Evolutionary conservation across 1,140 invertebrate genomes (phyloP).

Genomic region (Ericerus pela): DNA sequence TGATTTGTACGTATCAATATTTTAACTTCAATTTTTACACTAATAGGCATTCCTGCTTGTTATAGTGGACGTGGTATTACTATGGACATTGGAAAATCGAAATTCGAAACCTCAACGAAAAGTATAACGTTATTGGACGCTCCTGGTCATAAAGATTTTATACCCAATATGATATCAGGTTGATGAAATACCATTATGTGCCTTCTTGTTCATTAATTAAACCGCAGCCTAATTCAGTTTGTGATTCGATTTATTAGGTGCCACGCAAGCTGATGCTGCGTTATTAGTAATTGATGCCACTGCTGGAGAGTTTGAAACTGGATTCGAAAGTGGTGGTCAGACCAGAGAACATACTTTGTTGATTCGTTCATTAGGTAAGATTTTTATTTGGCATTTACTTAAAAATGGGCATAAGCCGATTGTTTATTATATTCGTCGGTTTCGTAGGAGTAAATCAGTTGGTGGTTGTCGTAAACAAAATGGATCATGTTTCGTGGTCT

Average conservation of each 20-base stretch:
- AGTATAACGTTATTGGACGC: constrained; percentile 76
- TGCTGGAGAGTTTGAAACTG: constrained; percentile 94
- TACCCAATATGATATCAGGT: constrained; percentile 98
- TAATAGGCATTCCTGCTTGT: constrained; percentile 16
- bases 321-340: constrained; percentile 93
- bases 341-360: constrained; percentile 93
- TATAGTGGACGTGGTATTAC: constrained; percentile 68
- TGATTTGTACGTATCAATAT: background rate
- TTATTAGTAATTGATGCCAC: constrained; percentile 91
- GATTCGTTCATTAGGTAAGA: constrained; percentile 65
- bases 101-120: constrained; percentile 83
- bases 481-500: constrained; percentile 66
- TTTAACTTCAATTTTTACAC: background rate
- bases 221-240: background rate
- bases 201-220: background rate
- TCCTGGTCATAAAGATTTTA: constrained; percentile 96
- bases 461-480: constrained; percentile 70
- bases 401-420: background rate
- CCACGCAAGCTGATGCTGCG: constrained; percentile 92
- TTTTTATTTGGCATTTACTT: too few relatives aligned
- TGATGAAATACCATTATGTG: background rate
- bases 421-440: constrained; percentile 13
- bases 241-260: constrained; percentile 33
- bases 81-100: constrained; percentile 89
- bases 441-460: constrained; percentile 61